Conservation (phyloP, 2,888 invertebrate species). For the Leucozona laternaria region DNA sequence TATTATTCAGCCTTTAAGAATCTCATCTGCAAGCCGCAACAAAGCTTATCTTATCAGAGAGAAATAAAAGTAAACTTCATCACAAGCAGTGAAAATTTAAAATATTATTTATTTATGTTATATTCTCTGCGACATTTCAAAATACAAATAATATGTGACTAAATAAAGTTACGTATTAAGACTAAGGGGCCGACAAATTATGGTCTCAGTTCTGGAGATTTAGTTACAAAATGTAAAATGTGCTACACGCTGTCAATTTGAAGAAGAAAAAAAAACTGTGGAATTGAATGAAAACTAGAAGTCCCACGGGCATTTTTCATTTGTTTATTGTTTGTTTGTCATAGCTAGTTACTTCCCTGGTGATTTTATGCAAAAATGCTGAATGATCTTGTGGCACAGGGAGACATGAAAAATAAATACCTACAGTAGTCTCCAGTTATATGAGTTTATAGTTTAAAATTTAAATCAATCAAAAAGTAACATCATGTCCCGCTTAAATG, state of each 20-base stretch:
- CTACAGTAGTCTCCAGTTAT: not conserved
- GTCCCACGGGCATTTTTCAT: constrained; percentile 24
- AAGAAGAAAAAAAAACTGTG: not conserved
- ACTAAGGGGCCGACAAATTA: not conserved
- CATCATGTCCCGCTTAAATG: no score
- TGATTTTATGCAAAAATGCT: constrained; percentile 14
- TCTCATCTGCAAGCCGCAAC: not conserved
- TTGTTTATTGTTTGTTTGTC: not conserved
- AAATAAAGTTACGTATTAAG: constrained; percentile 1
- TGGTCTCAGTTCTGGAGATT: constrained; percentile 6
- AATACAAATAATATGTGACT: not conserved
- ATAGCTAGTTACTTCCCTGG: not conserved
- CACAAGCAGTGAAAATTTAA: not conserved
- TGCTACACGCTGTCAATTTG: not conserved
- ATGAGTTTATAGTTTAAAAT: no score
- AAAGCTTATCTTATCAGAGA: constrained; percentile 12
- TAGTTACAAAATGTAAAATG: not conserved
- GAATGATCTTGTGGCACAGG: not conserved
- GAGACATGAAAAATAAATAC: not conserved
- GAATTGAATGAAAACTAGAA: constrained; percentile 6
- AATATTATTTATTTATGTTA: not conserved
- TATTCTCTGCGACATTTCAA: not conserved
- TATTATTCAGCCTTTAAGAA: not conserved
- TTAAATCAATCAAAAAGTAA: no score
- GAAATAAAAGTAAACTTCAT: not conserved